Base-by-base conservation (phyloP, 2,113 vertebrate species). In the Castor canadensis region DNA sequence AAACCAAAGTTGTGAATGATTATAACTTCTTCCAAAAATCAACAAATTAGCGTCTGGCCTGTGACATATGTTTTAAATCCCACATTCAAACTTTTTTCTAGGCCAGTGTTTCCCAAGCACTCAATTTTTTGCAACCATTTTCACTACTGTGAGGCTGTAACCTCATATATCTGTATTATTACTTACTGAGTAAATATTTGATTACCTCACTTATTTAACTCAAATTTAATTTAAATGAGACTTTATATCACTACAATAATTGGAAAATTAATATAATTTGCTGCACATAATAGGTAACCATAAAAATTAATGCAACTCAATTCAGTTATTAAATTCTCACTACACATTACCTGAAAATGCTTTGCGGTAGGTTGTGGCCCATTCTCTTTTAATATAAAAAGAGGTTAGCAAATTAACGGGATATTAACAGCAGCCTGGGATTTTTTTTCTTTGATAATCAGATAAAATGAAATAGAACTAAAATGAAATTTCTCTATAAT, bases 161-260 rank as follows among this genome's bases (percentile, higher is more conserved):
- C 16, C 0, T 22, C 26, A 95, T 35, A 17, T 3, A 81, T 60
- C 22, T 89, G 12, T 60, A 15, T 32, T 38, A 28, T n/a, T 45
- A 77, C 60, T 64, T 66, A 58, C 19, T 72, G n/a, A 88, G 15
- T 71, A 66, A 76, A 9, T 83, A 82, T 52, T 82, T 67, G 30
- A 91, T 66, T 52, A 69, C 10, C 5, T 79, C 54, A 91, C 2
- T 56, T 58, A 16, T 58, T 93, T 97, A 52, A 83, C 22, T 87
- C 95, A 49, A 76, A 49, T 49, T 73, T 91, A 54, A 45, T 71
- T 66, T 93, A 71, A 94, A 84, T 7, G 35, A 85, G 60, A 28
- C 4, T 62, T 79, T 28, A 38, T 84, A 71, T 84, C 6, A 88
- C 26, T 81, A 35, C 0, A 56, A 35, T 84, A 79, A 91, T 64